These are phyloP conservation scores for Helobdella robusta DNA, from an alignment of 2,888 invertebrate genomes.

Conservation along the genomic window DNA sequence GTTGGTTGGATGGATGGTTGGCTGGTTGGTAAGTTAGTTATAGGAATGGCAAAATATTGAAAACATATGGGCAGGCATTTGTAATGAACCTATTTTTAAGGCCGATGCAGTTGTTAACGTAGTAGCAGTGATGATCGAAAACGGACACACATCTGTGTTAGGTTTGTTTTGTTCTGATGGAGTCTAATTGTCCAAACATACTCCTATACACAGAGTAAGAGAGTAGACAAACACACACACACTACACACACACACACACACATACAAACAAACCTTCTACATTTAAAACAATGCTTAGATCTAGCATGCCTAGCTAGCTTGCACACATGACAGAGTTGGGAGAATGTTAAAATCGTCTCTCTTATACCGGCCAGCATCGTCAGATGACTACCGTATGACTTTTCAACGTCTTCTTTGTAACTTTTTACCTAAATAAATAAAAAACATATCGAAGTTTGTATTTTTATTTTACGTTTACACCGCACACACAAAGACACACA, in stretches of 20 bases:
- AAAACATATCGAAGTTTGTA: not conserved
- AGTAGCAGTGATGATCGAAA: conserved; percentile 90
- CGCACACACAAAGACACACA: not conserved
- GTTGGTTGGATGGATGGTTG: no score
- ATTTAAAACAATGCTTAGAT: conserved; percentile 79
- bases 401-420: no score
- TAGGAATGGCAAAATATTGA: no score
- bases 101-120: conserved; percentile 88
- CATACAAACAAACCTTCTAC: no score
- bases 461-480: not conserved
- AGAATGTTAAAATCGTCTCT: conserved; percentile 59
- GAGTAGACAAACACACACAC: no score
- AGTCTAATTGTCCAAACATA: no score
- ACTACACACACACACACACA: no score
- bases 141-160: conserved; percentile 76
- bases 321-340: conserved; percentile 77
- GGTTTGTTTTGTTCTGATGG: no score
- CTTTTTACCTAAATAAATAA: not conserved
- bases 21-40: no score
- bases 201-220: no score
- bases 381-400: no score
- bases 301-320: conserved; percentile 73
- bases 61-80: no score
- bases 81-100: conserved; percentile 70
- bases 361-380: conserved; percentile 87